A percentile compares a stretch with the other conserved stretches of the same genome.
Conservation (phyloP, 2,797 vertebrate species). For the Pseudochirops corinnae region DNA sequence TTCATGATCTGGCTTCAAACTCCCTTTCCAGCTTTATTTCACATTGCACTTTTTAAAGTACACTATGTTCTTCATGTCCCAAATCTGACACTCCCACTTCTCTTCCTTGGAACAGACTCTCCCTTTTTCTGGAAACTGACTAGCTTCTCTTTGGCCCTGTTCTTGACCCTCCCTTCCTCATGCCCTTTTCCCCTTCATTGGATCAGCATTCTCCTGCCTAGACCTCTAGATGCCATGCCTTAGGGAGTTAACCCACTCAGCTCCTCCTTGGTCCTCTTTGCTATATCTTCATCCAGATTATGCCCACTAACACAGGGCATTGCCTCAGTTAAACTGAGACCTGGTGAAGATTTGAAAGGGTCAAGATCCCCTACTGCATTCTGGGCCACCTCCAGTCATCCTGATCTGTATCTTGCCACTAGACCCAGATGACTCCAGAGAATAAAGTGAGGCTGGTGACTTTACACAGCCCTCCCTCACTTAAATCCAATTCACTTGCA, state of each 20-base stretch:
- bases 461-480: too few species aligned
- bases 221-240: neutral
- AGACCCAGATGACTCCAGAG: too few species aligned
- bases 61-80: neutral
- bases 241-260: neutral
- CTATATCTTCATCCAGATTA: neutral
- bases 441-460: too few species aligned
- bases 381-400: too few species aligned
- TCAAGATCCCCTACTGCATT: too few species aligned
- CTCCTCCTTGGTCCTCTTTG: neutral
- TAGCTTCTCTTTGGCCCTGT: neutral
- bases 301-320: neutral
- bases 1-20: neutral
- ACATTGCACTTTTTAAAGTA: neutral
- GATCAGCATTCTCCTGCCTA: neutral
- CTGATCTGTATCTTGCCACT: too few species aligned
- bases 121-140: neutral
- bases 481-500: too few species aligned
- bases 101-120: neutral
- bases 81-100: neutral
- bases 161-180: neutral
- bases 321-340: too few species aligned
- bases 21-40: neutral
- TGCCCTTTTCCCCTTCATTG: neutral
- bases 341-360: too few species aligned